These are phyloP conservation scores for Coryphaenoides rupestris DNA, from an alignment of 2,113 vertebrate genomes.

Conservation along the genomic window DNA sequence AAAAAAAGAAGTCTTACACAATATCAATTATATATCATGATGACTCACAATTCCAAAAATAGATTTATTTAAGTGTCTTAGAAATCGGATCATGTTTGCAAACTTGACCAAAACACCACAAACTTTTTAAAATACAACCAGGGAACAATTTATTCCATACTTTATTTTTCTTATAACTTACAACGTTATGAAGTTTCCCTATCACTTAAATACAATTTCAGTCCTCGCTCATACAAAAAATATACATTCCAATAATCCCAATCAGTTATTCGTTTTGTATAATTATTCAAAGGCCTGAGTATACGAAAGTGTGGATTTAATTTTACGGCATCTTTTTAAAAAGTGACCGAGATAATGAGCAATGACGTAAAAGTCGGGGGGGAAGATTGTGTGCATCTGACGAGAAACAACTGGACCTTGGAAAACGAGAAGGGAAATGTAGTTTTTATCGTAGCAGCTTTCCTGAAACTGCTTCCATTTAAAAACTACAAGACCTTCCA, in stretches of 20 bases:
- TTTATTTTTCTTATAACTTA: constrained; percentile 22
- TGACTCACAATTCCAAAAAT: constrained; percentile 57
- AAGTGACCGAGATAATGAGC: no score
- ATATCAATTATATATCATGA: constrained; percentile 39
- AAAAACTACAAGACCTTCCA: no score
- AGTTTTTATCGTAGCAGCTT: no score
- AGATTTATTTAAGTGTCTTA: constrained; percentile 53
- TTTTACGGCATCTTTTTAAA: no score
- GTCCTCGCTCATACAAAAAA: constrained; percentile 54
- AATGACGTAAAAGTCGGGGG: no score
- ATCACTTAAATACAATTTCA: constrained; percentile 52
- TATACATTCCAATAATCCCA: constrained; percentile 56
- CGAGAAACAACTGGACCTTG: no score
- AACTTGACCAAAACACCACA: constrained; percentile 34
- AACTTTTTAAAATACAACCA: constrained; percentile 37
- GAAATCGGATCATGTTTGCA: constrained; percentile 23
- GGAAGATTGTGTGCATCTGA: no score
- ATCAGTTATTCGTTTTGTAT: constrained; percentile 28
- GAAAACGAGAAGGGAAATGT: no score
- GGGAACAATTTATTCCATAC: constrained; percentile 49
- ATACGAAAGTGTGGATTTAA: no score
- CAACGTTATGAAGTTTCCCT: constrained; percentile 25
- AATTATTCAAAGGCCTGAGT: constrained; percentile 27
- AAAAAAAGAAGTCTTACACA: constrained; percentile 3
- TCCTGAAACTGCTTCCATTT: no score